These are phyloP conservation scores for Exephanes ischioxanthus DNA, from an alignment of 2,888 invertebrate species.

Conservation along the genomic window DNA sequence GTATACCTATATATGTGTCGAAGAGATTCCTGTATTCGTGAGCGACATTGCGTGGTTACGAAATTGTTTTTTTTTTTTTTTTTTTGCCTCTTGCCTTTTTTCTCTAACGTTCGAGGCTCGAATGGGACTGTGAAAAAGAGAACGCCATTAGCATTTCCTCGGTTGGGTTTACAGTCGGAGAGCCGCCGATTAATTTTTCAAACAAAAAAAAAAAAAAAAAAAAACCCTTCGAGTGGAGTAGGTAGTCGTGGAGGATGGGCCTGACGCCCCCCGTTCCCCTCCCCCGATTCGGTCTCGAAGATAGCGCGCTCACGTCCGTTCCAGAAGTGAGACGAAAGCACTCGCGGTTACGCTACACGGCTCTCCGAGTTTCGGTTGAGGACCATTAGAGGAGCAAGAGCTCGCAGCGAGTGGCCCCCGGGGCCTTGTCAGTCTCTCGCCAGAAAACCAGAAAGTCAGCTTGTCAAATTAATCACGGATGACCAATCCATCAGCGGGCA, in stretches of 20 bases:
- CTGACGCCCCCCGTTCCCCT: conserved; percentile 31
- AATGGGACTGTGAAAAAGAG: conserved; percentile 51
- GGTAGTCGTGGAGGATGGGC: conserved; percentile 37
- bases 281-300: conserved; percentile 74
- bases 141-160: conserved; percentile 75
- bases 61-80: conserved; percentile 52
- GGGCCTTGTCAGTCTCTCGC: conserved; percentile 72
- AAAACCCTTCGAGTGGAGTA: conserved; percentile 27
- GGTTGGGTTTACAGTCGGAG: conserved; percentile 60
- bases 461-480: conserved; percentile 85
- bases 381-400: conserved; percentile 38
- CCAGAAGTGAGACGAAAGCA: conserved; percentile 33
- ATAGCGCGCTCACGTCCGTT: conserved; percentile 69
- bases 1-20: neutral
- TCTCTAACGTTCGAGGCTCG: conserved; percentile 29
- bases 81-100: conserved; percentile 46
- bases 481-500: conserved; percentile 85
- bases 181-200: conserved; percentile 79
- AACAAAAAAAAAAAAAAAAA: conserved; percentile 70
- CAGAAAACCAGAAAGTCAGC: conserved; percentile 85
- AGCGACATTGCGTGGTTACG: conserved; percentile 52
- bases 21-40: conserved; percentile 41
- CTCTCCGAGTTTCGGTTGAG: conserved; percentile 40
- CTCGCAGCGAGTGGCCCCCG: conserved; percentile 69
- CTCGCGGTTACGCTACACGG: conserved; percentile 41